Conservation (phyloP, 1,140 invertebrate species). For the Papilio machaon region DNA sequence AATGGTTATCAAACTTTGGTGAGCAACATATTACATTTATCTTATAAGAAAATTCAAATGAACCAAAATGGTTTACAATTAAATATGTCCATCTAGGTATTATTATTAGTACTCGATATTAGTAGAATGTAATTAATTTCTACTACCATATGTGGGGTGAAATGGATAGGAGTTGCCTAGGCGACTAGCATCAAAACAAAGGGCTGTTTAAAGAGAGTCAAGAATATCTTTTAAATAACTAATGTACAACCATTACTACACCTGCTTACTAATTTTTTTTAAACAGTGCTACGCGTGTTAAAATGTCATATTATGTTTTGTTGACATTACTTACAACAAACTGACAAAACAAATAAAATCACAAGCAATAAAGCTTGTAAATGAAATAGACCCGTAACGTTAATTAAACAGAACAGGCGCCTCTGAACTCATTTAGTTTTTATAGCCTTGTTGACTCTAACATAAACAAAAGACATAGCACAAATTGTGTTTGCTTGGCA, state of each 20-base stretch:
- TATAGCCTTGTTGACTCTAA: background rate
- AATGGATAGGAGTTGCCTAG: slow-evolving; percentile 24
- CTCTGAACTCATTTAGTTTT: slow-evolving; percentile 17
- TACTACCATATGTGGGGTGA: background rate
- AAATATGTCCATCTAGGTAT: too few species aligned
- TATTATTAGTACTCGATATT: background rate
- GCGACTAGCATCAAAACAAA: slow-evolving; percentile 12
- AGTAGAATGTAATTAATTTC: background rate
- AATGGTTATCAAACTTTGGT: too few species aligned
- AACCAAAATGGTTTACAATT: too few species aligned
- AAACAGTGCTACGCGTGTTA: background rate
- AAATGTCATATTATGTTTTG: background rate
- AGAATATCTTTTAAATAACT: background rate
- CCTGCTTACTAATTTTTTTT: background rate
- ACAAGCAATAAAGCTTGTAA: slow-evolving; percentile 2
- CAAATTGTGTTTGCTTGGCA: slow-evolving; percentile 10
- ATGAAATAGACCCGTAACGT: background rate
- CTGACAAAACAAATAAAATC: slow-evolving; percentile 19
- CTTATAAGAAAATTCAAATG: too few species aligned
- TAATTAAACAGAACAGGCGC: slow-evolving; percentile 22
- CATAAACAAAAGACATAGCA: slow-evolving; percentile 18
- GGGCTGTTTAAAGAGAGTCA: background rate
- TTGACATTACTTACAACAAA: background rate
- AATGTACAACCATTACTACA: background rate
- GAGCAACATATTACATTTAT: too few species aligned